Evolutionary conservation across 2,888 invertebrate genomes (phyloP), one percentile per base, ranked within the genome.

Genomic region (Galerucella calmariensis): DNA sequence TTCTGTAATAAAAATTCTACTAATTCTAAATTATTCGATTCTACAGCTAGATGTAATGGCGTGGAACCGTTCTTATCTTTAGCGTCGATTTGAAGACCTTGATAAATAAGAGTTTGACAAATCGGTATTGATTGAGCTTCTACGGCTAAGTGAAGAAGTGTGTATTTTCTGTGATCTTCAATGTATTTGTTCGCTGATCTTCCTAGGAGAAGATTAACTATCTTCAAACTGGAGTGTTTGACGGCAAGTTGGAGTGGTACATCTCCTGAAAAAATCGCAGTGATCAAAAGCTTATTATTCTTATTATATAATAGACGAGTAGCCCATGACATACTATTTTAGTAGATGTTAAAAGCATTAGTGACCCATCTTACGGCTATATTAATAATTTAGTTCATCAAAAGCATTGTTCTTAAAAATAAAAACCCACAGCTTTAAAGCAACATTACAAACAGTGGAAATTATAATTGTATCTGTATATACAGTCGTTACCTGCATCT

Each of bases 41-140:
- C 78, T 10, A 79, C 80, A 12, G 82, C 81, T 41, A 78, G 59
- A 62, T 83, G 83, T 12, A 83, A 76, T 11, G 82, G 78, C 8
- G 81, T 81, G 16, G 74, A 73, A 20, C 82, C 81, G 48, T 81
- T 77, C 2, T 16, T 3, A 61, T 83, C 81, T 67, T 67, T 69
- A 44, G 67, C 56, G 48, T 80, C 79, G 6, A 80, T 61, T 14
- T 78, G 75, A n/a, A 78, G 53, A 27, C 78, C 75, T 10, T 69
- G n/a, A 9, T 67, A 41, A 16, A 82, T 70, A 11, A 82, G 70
- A 46, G 41, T 69, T 44, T 74, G 56, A 69, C 80, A 81, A 56
- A 77, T 74, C 11, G 75, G 65, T 24, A 72, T 12, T 12, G 75
- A 69, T 10, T 73, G 69, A n/a, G 67, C 61, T 66, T 70, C 72